Base-by-base conservation (phyloP, 1,140 invertebrate genomes). In the Sinonovacula constricta region DNA sequence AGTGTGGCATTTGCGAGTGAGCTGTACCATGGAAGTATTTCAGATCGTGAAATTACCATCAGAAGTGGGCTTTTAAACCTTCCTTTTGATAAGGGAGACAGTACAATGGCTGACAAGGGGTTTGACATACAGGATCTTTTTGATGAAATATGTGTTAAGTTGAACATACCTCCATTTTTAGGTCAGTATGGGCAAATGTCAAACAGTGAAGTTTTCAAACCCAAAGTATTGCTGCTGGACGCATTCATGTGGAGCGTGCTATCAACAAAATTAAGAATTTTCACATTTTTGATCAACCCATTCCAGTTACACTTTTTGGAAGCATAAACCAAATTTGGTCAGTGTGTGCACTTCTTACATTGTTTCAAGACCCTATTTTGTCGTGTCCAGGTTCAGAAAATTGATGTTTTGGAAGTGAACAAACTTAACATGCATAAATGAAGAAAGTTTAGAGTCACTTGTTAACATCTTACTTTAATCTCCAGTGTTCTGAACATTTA, bases 171-270 rank as follows among this genome's bases (percentile, higher is more conserved):
- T 18, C 80, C 79, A 30, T 63, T 78, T 18, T 28, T 68, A 67
- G 36, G 51, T n/a, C 26, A 53, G 10, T 3, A 72, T 24, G 71
- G 7, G 53, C 79, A 83, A 34, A 63, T 77, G 53, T 22, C 78
- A 28, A 22, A 12, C 4, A 31, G 49, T 18, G 54, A 81, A 10
- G 39, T 60, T 2, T 12, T n/a, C 3, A 3, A 31, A 80, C 78
- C 0, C 57, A 75, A 34, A 62, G 22, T 4, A 71, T 80, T 33
- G 78, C 77, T 26, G 66, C 63, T 26, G 26, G 45, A 18, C 26
- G 72, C 34, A 71, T 80, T 51, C 78, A 82, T 76, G 71, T 82
- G n/a, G n/a, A n/a, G n/a, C n/a, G n/a, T n/a, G n/a, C n/a, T n/a
- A n/a, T n/a, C n/a, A n/a, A n/a, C n/a, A 71, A 49, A 24, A 49